These are phyloP conservation scores for Centropyge bicolor DNA, from an alignment of 2,797 vertebrate species.

Conservation along the genomic window DNA sequence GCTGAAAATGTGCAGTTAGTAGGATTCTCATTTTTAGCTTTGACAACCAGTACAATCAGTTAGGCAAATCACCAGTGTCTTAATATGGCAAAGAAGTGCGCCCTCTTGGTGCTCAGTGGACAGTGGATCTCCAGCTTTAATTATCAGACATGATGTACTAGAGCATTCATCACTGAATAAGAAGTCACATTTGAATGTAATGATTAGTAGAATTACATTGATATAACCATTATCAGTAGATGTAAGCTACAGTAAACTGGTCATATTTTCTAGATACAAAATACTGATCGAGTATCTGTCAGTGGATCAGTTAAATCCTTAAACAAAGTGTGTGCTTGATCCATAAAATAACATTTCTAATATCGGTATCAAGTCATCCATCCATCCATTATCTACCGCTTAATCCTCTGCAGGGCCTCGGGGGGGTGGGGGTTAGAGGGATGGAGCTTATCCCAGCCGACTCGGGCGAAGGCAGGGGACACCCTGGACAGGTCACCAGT, in stretches of 20 bases:
- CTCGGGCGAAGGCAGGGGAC: no score
- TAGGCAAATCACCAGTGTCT: not conserved
- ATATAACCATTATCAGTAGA: not conserved
- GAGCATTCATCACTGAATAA: not conserved
- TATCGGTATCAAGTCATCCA: no score
- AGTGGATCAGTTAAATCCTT: no score
- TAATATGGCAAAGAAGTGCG: not conserved
- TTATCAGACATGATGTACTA: not conserved
- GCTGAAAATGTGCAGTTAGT: conserved; percentile 7
- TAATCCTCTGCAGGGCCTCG: no score
- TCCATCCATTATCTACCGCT: no score
- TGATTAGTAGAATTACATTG: not conserved
- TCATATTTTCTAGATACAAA: no score
- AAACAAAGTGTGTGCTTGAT: no score
- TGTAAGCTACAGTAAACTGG: not conserved
- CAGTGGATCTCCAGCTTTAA: not conserved
- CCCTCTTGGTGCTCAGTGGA: not conserved
- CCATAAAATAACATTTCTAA: no score
- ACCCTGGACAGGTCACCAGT: no score
- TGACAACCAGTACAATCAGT: not conserved
- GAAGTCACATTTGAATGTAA: not conserved
- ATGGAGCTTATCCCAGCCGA: no score
- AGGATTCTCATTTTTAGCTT: not conserved
- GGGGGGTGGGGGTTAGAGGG: no score
- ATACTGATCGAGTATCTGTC: no score